phyloP scores from a whole-genome alignment of 2,888 invertebrate species.

The Balanococcus diminutus region DNA sequence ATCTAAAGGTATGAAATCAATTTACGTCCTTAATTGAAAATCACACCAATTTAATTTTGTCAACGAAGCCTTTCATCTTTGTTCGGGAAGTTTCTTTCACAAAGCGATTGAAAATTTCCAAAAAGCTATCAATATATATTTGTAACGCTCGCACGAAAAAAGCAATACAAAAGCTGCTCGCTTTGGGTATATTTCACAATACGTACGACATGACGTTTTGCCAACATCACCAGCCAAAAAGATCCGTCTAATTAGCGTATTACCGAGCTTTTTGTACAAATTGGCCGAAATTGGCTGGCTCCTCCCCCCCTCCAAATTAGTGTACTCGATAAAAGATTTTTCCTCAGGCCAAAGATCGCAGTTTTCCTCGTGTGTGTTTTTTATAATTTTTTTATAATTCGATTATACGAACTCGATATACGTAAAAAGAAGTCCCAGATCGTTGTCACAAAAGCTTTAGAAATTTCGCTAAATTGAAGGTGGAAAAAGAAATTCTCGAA shows the following conservation, averaged over 20 bases:
- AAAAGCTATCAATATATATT: slow-evolving; percentile 23
- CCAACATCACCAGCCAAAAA: neutral
- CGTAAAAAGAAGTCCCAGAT: neutral
- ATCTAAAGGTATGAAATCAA: slow-evolving; percentile 4
- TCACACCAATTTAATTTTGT: slow-evolving; percentile 21
- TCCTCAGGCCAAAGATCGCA: neutral
- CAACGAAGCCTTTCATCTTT: slow-evolving; percentile 1
- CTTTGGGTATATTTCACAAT: neutral
- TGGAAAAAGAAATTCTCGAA: neutral
- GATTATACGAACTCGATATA: neutral
- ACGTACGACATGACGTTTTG: neutral
- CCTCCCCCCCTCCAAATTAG: neutral
- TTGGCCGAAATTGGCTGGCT: slow-evolving; percentile 5
- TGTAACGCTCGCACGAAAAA: slow-evolving; percentile 11
- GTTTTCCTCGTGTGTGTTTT: neutral
- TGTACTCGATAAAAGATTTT: neutral
- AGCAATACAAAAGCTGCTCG: slow-evolving; percentile 6
- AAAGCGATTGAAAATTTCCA: slow-evolving; percentile 3
- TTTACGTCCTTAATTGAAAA: slow-evolving; percentile 10
- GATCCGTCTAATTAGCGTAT: slow-evolving; percentile 17
- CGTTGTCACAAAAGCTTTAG: neutral
- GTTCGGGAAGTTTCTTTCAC: neutral
- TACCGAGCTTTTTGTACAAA: neutral
- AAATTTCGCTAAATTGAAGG: neutral
- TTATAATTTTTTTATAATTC: neutral